Evolutionary conservation across 2,797 vertebrate genomes (phyloP).

Genomic region (Meriones psammophilus): DNA sequence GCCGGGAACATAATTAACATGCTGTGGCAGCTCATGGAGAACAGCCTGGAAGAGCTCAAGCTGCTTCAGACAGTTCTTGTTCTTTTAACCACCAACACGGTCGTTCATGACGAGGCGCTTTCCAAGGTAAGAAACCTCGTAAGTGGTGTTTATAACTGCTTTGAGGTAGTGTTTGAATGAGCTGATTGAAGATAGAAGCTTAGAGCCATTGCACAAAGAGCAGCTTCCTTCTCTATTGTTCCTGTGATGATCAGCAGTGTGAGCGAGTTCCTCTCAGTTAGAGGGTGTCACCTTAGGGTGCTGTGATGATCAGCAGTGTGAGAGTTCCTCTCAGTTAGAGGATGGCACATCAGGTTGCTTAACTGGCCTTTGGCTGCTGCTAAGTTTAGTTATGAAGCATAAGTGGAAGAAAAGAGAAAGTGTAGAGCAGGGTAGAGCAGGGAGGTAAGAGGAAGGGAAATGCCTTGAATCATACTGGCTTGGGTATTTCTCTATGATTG

Average conservation of each 20-base stretch:
- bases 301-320: background rate
- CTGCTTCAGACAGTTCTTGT: conserved; percentile 98
- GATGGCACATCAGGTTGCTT: background rate
- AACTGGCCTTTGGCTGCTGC: background rate
- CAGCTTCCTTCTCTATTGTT: background rate
- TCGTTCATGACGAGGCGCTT: conserved; percentile 95
- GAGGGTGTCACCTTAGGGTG: background rate
- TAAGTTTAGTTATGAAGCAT: background rate
- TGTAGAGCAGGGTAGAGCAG: background rate
- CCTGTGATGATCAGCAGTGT: background rate
- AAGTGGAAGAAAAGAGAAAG: background rate
- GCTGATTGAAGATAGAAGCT: background rate
- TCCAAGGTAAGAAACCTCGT: conserved; percentile 90
- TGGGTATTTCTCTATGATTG: background rate
- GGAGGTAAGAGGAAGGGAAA: background rate
- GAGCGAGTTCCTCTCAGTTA: background rate
- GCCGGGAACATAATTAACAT: conserved; percentile 99
- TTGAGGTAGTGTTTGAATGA: conserved; percentile 19
- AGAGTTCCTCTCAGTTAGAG: background rate
- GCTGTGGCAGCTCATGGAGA: conserved; percentile 99
- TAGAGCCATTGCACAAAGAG: background rate
- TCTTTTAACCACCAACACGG: conserved; percentile 98
- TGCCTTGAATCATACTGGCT: background rate
- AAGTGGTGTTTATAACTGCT: background rate
- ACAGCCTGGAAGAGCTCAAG: conserved; percentile 98